Evolutionary conservation across 2,888 invertebrate species (phyloP).

Genomic region (Dicycla oo): DNA sequence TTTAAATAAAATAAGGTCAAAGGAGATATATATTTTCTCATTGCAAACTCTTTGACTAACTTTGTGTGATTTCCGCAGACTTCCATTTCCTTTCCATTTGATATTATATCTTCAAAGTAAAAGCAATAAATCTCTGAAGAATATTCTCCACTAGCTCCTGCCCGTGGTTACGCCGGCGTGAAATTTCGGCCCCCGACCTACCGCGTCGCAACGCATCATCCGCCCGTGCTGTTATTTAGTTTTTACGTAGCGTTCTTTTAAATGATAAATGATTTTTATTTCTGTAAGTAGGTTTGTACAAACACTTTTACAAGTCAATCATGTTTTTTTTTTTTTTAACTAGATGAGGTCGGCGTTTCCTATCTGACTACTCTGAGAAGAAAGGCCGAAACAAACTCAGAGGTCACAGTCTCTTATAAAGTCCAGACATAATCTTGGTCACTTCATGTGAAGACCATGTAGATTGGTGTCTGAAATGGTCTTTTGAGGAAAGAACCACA

Average conservation of each 20-base stretch:
- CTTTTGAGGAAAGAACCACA: too few species aligned
- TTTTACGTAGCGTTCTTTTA: not conserved
- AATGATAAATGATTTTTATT: too few species aligned
- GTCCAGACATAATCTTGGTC: too few species aligned
- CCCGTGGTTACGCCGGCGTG: not conserved
- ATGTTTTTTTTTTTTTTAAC: too few species aligned
- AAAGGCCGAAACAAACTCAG: too few species aligned
- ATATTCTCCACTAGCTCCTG: not conserved
- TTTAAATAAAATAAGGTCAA: slow-evolving; percentile 15
- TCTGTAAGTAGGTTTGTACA: too few species aligned
- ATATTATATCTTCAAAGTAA: slow-evolving; percentile 22
- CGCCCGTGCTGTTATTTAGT: not conserved
- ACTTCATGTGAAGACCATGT: too few species aligned
- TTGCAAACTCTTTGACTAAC: slow-evolving; percentile 42
- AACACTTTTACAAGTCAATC: too few species aligned
- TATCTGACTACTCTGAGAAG: too few species aligned
- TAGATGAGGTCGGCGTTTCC: too few species aligned
- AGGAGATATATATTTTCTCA: slow-evolving; percentile 36
- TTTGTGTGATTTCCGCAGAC: slow-evolving; percentile 21
- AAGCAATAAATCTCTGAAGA: slow-evolving; percentile 26
- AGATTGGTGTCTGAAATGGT: too few species aligned
- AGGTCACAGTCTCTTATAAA: too few species aligned
- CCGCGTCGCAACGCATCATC: not conserved
- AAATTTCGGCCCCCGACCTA: not conserved
- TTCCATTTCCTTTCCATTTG: slow-evolving; percentile 23